phyloP scores from a whole-genome alignment of 2,797 vertebrate species.

The Fratercula arctica region DNA sequence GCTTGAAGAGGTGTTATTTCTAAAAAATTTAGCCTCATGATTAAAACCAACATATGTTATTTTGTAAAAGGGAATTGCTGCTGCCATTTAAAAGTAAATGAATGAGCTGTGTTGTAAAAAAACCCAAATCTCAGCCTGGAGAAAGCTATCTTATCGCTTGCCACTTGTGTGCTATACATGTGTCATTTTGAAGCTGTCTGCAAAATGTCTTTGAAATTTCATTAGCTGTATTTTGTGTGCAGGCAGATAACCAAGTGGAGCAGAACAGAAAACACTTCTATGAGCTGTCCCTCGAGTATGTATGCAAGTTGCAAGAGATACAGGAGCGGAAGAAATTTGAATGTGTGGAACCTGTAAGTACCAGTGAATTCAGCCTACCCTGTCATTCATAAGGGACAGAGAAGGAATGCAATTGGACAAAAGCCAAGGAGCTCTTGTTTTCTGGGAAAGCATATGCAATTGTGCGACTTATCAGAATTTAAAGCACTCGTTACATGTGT shows the following conservation, averaged over 20 bases:
- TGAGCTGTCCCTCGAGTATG: constrained; percentile 93
- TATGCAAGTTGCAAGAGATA: constrained; percentile 96
- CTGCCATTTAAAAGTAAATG: not conserved
- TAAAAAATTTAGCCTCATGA: not conserved
- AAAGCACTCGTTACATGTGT: not conserved
- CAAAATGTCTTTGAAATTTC: not conserved
- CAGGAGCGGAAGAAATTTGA: constrained; percentile 99
- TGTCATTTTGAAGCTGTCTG: not conserved
- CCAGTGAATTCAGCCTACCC: not conserved
- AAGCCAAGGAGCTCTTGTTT: not conserved
- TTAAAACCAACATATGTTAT: not conserved
- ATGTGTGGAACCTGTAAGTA: constrained; percentile 97
- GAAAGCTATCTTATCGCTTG: not conserved
- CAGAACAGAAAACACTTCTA: constrained; percentile 91
- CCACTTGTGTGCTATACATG: not conserved
- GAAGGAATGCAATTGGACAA: not conserved
- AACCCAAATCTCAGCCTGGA: not conserved
- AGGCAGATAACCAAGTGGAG: constrained; percentile 94
- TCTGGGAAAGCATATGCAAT: not conserved
- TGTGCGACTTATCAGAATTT: not conserved
- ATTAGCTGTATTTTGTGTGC: constrained; percentile 36
- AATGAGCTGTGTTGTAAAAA: not conserved
- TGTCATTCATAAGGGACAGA: not conserved
- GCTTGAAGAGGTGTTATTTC: not conserved
- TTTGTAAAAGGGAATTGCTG: not conserved